phyloP scores from a whole-genome alignment of 2,797 vertebrate genomes.

The Sternarchorhynchus goeldii region DNA sequence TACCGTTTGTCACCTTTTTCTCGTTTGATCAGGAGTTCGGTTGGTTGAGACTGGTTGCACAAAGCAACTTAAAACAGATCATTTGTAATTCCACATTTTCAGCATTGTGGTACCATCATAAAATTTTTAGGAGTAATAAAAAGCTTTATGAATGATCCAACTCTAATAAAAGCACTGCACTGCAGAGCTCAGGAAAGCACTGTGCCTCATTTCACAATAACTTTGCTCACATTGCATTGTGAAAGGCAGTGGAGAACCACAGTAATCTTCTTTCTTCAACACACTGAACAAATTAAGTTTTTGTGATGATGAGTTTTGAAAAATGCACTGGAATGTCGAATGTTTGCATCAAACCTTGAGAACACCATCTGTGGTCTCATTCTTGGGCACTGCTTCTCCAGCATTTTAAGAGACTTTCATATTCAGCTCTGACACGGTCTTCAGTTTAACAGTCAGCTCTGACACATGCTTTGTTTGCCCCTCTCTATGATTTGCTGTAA shows the following conservation, averaged over 20 bases:
- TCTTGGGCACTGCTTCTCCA: neutral
- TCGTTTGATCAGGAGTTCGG: conserved; percentile 10
- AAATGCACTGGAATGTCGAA: neutral
- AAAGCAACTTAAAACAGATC: neutral
- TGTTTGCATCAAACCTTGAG: neutral
- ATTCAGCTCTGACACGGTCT: neutral
- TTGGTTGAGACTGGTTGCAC: no score
- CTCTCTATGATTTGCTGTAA: neutral
- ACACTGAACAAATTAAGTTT: neutral
- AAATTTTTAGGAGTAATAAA: conserved; percentile 26
- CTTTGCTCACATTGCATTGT: neutral
- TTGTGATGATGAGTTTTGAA: neutral
- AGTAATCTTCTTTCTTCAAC: neutral
- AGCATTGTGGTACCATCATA: conserved; percentile 28
- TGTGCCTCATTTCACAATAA: neutral
- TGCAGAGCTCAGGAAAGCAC: neutral
- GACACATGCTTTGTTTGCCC: neutral
- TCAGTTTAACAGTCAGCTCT: no score
- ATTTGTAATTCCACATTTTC: conserved; percentile 38
- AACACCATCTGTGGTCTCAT: neutral
- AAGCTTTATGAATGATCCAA: conserved; percentile 41
- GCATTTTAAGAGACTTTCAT: neutral
- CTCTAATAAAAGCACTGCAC: conserved; percentile 36
- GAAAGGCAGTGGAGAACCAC: neutral
- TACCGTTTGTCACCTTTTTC: neutral